Percentiles rank a stretch among this genome's conserved stretches.
phyloP scores from a whole-genome alignment of 1,140 invertebrate genomes.

The Ridgeia piscesae region DNA sequence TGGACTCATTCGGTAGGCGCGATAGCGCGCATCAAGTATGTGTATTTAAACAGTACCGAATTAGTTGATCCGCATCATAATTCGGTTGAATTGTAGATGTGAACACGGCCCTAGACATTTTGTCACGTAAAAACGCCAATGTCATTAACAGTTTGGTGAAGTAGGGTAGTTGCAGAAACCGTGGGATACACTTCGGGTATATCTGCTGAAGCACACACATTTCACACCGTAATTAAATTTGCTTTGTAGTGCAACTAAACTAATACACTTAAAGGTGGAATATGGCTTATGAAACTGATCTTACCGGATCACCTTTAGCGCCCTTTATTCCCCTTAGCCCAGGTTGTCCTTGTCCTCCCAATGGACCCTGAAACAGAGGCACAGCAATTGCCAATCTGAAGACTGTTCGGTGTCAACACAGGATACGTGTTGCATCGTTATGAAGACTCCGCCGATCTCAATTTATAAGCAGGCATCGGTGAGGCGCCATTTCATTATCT shows the following conservation, averaged over 20 bases:
- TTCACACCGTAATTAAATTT: not conserved
- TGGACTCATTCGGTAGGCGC: too few relatives aligned
- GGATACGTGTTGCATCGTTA: not conserved
- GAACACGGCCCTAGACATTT: too few relatives aligned
- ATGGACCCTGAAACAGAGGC: not conserved
- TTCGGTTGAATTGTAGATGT: too few relatives aligned
- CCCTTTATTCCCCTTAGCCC: not conserved
- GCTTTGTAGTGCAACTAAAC: not conserved
- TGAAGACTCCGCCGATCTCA: not conserved
- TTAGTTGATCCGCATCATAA: too few relatives aligned
- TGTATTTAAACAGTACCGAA: too few relatives aligned
- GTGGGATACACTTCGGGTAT: not conserved
- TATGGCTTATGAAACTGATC: not conserved
- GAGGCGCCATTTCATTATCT: too few relatives aligned
- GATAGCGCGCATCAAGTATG: too few relatives aligned
- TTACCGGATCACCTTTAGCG: constrained; percentile 8
- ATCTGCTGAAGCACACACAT: not conserved
- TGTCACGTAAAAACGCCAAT: not conserved
- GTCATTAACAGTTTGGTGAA: not conserved
- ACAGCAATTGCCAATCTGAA: not conserved
- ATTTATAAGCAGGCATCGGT: too few relatives aligned
- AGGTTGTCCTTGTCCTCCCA: constrained; percentile 1
- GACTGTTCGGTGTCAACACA: not conserved
- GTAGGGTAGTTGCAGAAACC: not conserved
- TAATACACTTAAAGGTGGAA: not conserved